phyloP scores from a whole-genome alignment of 2,888 invertebrate genomes.

The Xanthia icteritia region DNA sequence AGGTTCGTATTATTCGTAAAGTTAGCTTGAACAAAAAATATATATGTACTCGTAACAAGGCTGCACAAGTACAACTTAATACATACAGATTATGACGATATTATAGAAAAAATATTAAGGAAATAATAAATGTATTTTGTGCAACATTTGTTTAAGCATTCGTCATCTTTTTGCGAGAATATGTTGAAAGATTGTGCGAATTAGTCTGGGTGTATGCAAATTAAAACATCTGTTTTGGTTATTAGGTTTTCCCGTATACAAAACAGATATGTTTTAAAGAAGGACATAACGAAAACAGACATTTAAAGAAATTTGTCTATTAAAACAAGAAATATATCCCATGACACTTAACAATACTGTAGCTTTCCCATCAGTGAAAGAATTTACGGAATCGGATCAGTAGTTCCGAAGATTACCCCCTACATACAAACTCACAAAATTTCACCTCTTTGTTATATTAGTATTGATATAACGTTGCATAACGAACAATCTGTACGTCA shows the following conservation, averaged over 20 bases:
- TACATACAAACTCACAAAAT: not conserved
- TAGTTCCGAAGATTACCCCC: not conserved
- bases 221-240: slow-evolving; percentile 25
- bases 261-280: not conserved
- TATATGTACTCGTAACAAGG: slow-evolving; percentile 26
- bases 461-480: no score
- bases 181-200: slow-evolving; percentile 5
- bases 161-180: slow-evolving; percentile 41
- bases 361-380: not conserved
- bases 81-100: slow-evolving; percentile 18
- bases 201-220: slow-evolving; percentile 33
- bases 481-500: no score
- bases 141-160: slow-evolving; percentile 27
- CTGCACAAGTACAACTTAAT: slow-evolving; percentile 26
- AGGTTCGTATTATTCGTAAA: not conserved
- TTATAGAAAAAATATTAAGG: slow-evolving; percentile 45
- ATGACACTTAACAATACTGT: no score
- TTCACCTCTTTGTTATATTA: not conserved
- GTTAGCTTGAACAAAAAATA: slow-evolving; percentile 25
- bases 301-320: no score
- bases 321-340: no score
- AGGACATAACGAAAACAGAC: no score
- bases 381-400: not conserved
- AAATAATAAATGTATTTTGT: slow-evolving; percentile 41
- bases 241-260: slow-evolving; percentile 10